A percentile compares a stretch with the other conserved stretches of the same genome.
Conservation (phyloP, 1,140 invertebrate species). For the Drosophila sp. region DNA sequence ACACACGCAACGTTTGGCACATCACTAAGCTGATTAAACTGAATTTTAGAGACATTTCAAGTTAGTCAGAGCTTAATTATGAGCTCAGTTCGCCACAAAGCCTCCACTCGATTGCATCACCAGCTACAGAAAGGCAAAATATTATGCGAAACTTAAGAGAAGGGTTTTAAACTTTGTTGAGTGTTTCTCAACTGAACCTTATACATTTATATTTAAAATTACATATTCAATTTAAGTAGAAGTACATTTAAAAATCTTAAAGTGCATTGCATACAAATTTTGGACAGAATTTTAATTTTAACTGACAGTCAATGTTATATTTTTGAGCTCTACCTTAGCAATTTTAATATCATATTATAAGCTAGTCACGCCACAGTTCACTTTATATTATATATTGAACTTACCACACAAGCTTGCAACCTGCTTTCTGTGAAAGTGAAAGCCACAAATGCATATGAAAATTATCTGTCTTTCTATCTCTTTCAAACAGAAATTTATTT, state of each 20-base stretch:
- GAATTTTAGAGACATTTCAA: conserved; percentile 5
- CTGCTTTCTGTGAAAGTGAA: conserved; percentile 9
- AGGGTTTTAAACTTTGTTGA: no score
- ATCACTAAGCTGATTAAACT: conserved; percentile 40
- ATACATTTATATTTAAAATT: no score
- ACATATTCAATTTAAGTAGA: no score
- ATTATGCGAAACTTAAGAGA: background rate
- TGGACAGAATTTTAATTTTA: no score
- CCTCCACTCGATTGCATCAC: background rate
- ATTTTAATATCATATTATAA: conserved; percentile 23
- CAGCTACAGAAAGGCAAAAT: conserved; percentile 6
- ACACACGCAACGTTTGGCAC: conserved; percentile 15
- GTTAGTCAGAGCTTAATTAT: conserved; percentile 20
- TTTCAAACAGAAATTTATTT: conserved; percentile 3
- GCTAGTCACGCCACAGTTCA: conserved; percentile 7
- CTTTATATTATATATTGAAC: background rate
- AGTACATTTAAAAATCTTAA: no score
- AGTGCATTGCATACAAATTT: no score
- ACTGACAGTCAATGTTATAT: background rate
- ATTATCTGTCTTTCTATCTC: background rate
- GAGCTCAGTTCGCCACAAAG: conserved; percentile 5
- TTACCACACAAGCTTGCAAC: background rate
- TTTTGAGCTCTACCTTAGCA: background rate
- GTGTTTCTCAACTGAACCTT: no score
- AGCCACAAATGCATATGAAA: conserved; percentile 43